These are phyloP conservation scores for Bedellia somnulentella DNA, from an alignment of 2,888 invertebrate genomes.

Conservation along the genomic window DNA sequence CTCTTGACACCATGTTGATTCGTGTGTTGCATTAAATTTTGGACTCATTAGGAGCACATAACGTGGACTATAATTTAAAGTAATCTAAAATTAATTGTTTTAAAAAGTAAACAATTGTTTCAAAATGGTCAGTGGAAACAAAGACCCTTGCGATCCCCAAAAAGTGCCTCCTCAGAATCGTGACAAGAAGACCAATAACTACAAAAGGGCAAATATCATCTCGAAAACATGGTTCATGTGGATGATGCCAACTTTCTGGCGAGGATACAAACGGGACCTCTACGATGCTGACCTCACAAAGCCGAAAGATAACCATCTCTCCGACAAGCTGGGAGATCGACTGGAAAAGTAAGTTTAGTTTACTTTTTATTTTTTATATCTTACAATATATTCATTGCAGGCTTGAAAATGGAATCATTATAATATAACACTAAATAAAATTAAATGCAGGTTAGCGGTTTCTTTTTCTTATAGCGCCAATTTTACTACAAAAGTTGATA, in stretches of 20 bases:
- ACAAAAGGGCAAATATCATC: conserved; percentile 37
- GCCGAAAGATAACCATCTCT: conserved; percentile 68
- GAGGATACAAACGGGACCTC: conserved; percentile 65
- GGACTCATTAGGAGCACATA: conserved; percentile 14
- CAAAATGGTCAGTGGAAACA: conserved; percentile 55
- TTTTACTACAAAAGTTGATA: too few relatives aligned
- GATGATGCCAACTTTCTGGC: conserved; percentile 60
- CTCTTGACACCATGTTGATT: conserved; percentile 24
- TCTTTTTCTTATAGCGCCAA: too few relatives aligned
- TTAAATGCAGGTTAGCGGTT: too few relatives aligned
- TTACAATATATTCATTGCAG: too few relatives aligned
- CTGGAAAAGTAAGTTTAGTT: conserved; percentile 56
- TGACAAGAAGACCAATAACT: conserved; percentile 49
- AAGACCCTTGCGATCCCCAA: conserved; percentile 35
- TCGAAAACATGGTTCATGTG: conserved; percentile 51
- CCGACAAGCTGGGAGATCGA: conserved; percentile 64
- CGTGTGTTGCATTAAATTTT: conserved; percentile 19
- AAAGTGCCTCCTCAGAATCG: conserved; percentile 48
- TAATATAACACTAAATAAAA: too few relatives aligned
- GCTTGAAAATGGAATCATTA: too few relatives aligned
- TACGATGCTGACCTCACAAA: conserved; percentile 70
- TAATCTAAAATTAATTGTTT: too few relatives aligned
- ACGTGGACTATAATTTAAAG: conserved; percentile 14
- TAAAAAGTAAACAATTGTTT: too few relatives aligned
- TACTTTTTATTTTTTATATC: conserved; percentile 7